A percentile compares a stretch with the other conserved stretches of the same genome.
phyloP scores from a whole-genome alignment of 2,797 vertebrate genomes.

The Mareca penelope region DNA sequence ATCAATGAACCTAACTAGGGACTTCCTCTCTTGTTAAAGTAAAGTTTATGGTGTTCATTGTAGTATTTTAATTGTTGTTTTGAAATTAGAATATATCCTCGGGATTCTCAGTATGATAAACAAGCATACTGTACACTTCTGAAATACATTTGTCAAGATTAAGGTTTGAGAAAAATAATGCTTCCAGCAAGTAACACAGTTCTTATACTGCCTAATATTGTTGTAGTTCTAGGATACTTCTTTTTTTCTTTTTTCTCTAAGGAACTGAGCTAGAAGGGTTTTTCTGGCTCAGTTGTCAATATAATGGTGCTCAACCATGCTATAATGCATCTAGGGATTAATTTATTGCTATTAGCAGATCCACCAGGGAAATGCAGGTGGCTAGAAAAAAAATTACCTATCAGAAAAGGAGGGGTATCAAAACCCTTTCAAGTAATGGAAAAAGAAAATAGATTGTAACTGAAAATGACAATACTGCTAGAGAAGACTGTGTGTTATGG shows the following conservation, averaged over 20 bases:
- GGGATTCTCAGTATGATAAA: not conserved
- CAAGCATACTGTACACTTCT: not conserved
- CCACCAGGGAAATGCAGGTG: not conserved
- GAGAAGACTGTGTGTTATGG: not conserved
- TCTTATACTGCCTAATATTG: not conserved
- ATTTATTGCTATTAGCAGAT: slow-evolving; percentile 55
- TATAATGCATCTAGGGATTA: slow-evolving; percentile 36
- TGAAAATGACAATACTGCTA: not conserved
- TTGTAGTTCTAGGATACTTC: not conserved
- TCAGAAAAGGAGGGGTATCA: not conserved
- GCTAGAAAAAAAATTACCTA: slow-evolving; percentile 11
- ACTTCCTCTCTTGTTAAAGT: not conserved
- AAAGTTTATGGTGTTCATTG: not conserved
- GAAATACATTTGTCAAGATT: not conserved
- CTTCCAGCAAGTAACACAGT: not conserved
- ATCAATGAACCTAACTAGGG: not conserved
- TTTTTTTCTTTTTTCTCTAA: not conserved
- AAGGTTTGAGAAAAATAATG: not conserved
- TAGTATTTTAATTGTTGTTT: not conserved
- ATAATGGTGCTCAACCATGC: not conserved
- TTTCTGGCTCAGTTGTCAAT: slow-evolving; percentile 36
- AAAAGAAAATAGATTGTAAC: not conserved
- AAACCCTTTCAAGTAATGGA: not conserved
- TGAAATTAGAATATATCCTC: not conserved
- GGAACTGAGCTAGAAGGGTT: slow-evolving; percentile 1